Evolutionary conservation across 1,140 invertebrate genomes (phyloP).

Genomic region (Lepidostoma basale): DNA sequence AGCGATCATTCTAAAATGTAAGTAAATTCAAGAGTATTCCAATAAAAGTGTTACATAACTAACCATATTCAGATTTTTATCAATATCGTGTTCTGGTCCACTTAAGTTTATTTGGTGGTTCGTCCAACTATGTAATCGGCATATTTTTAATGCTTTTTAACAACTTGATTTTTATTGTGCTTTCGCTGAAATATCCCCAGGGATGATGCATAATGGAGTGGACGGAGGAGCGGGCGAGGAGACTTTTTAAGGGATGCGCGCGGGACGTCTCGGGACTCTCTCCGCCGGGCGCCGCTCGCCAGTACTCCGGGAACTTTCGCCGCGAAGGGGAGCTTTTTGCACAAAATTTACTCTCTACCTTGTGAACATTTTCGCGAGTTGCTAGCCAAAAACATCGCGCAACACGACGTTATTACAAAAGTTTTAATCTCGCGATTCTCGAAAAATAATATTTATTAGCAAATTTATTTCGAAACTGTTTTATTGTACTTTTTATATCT

Average conservation of each 20-base stretch:
- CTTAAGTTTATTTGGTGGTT: too few species aligned
- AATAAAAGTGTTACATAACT: too few species aligned
- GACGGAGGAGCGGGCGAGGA: neutral
- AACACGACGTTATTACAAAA: neutral
- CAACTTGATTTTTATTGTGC: neutral
- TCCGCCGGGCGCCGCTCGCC: neutral
- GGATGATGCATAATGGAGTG: neutral
- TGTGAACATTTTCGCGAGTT: too few species aligned
- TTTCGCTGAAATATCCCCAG: neutral
- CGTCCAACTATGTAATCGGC: neutral
- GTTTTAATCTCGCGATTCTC: too few species aligned
- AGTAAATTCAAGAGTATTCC: too few species aligned
- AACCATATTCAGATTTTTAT: too few species aligned
- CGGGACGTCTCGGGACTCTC: neutral
- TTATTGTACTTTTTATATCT: neutral
- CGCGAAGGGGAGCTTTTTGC: neutral
- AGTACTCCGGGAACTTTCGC: slow-evolving; percentile 11
- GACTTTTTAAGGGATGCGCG: slow-evolving; percentile 22
- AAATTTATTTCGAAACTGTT: too few species aligned
- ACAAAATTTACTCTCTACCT: too few species aligned
- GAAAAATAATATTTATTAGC: too few species aligned
- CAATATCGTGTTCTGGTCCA: too few species aligned
- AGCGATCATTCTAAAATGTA: too few species aligned
- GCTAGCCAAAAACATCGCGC: neutral
- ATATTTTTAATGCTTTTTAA: neutral